Evolutionary conservation across 2,888 invertebrate genomes (phyloP), one percentile per base, ranked within the genome.

Genomic region (Scrobipalpa costella): DNA sequence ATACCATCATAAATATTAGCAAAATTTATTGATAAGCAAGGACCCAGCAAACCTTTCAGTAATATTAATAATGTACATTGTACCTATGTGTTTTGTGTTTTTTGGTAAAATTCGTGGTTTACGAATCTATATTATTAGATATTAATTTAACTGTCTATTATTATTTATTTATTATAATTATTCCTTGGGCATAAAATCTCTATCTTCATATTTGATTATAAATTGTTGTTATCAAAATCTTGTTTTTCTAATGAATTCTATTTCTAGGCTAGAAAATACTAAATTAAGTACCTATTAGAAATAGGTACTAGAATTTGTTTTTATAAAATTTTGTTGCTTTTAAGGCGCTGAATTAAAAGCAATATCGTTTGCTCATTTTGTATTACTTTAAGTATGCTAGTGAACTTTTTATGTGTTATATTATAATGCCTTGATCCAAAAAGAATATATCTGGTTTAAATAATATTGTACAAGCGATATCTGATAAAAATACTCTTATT

Each of bases 151-250:
- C 11, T 38, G 8, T 38, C 3, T 38, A 38, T 38, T 38, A 2
- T 13, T 40, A n/a, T 40, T 40, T 40, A 13, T 9, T 13, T 13
- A 11, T 40, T n/a, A n/a, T 40, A n/a, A 40, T 40, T 40, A 40
- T 40, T 40, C n/a, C 40, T 40, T n/a, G n/a, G n/a, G n/a, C n/a
- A n/a, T 2, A n/a, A 40, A 40, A n/a, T 13, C 40, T 40, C 40
- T 38, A 38, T 38, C 38, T 40, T 40, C 7, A n/a, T 40, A 40
- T 40, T 40, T 40, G 40, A 40, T 40, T 40, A 40, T 40, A 40
- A 40, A 13, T 40, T 40, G 6, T 40, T 40, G 40, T 13, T 40
- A 40, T 40, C 13, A 13, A 11, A 40, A n/a, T 40, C 11, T 40
- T 40, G 40, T n/a, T 40, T 40, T 40, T 40, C 40, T 40, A 40